These are phyloP conservation scores for Anisognathus igniventris DNA, from an alignment of 2,797 vertebrate genomes.

Conservation along the genomic window DNA sequence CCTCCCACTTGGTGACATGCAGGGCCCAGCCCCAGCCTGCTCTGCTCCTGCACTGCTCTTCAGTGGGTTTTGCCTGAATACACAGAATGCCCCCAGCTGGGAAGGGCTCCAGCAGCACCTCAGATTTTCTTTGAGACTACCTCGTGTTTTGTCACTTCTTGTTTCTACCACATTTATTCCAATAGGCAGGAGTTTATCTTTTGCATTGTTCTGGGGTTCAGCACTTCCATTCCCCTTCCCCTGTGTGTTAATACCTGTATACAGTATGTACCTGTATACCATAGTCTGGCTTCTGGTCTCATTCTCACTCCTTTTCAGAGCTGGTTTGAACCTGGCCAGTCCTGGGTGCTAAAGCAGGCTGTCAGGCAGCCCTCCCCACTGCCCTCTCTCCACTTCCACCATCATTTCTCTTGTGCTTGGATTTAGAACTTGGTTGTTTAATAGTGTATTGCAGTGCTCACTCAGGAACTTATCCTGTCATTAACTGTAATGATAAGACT, in stretches of 20 bases:
- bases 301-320: background rate
- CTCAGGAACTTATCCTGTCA: background rate
- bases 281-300: background rate
- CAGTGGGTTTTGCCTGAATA: background rate
- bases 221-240: background rate
- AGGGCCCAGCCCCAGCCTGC: background rate
- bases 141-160: background rate
- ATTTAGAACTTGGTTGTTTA: background rate
- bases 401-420: background rate
- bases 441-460: fast-evolving
- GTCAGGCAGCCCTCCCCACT: background rate
- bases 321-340: background rate
- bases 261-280: background rate
- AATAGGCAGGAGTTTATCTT: background rate
- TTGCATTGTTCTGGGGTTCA: background rate
- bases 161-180: background rate
- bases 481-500: background rate
- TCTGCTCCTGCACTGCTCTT: background rate
- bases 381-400: background rate
- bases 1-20: fast-evolving
- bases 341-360: background rate
- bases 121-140: background rate
- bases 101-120: background rate
- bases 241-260: background rate
- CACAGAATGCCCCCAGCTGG: background rate